Conservation (phyloP, 2,113 vertebrate species). For the Papio anubis region DNA sequence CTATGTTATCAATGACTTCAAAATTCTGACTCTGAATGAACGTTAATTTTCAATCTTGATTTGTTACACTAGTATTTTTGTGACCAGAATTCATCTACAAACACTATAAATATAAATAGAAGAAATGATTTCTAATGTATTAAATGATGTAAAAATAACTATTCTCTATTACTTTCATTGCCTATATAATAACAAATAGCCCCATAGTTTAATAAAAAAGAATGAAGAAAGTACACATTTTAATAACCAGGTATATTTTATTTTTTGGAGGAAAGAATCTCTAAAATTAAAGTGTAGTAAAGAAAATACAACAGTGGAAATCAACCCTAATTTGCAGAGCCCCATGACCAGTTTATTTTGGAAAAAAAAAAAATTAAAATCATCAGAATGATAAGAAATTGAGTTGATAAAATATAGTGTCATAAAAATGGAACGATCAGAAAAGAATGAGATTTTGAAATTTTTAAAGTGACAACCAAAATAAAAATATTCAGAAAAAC, state of each 20-base stretch:
- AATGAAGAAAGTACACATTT: neutral
- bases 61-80: neutral
- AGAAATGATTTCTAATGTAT: neutral
- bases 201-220: neutral
- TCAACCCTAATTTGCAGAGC: neutral
- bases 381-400: neutral
- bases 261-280: neutral
- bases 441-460: neutral
- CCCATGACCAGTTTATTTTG: neutral
- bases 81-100: neutral
- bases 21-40: neutral
- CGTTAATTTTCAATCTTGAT: neutral
- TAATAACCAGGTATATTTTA: neutral
- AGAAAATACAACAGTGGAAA: neutral
- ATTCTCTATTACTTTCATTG: constrained; percentile 9
- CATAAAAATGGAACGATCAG: neutral
- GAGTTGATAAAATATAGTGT: neutral
- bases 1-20: neutral
- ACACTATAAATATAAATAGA: neutral
- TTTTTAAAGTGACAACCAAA: neutral
- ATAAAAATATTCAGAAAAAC: neutral
- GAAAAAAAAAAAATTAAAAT: constrained; percentile 15
- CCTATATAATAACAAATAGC: neutral
- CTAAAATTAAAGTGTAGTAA: neutral
- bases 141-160: neutral